These are phyloP conservation scores for Teleopsis dalmanni DNA, from an alignment of 1,140 invertebrate species.

Conservation along the genomic window DNA sequence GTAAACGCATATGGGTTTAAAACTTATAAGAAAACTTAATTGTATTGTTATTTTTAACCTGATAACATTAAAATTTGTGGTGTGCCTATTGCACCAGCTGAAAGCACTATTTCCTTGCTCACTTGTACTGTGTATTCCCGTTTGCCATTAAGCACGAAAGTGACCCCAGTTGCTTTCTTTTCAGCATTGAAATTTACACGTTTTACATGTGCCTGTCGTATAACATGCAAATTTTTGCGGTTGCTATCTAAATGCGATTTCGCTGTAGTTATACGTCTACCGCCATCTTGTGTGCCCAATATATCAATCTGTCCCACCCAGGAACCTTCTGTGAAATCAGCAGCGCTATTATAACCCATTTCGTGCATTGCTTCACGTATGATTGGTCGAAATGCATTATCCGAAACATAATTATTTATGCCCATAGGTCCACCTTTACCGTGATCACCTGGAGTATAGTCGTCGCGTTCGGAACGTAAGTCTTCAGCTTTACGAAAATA, in stretches of 20 bases:
- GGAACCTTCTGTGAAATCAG: conserved; percentile 50
- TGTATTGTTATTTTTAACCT: conserved; percentile 18
- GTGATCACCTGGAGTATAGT: conserved; percentile 50
- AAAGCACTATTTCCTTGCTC: conserved; percentile 46
- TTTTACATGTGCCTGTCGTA: conserved; percentile 68
- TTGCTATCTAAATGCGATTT: conserved; percentile 55
- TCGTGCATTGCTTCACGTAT: conserved; percentile 41
- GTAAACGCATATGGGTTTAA: neutral
- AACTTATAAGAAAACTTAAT: neutral
- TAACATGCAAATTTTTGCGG: conserved; percentile 64
- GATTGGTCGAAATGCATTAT: conserved; percentile 42
- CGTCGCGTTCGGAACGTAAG: conserved; percentile 47
- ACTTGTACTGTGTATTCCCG: conserved; percentile 29
- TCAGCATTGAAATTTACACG: conserved; percentile 64
- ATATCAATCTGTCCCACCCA: conserved; percentile 49
- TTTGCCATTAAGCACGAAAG: conserved; percentile 60
- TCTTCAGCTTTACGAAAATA: conserved; percentile 64
- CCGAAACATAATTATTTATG: conserved; percentile 49
- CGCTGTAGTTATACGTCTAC: conserved; percentile 52
- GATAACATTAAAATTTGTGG: conserved; percentile 57
- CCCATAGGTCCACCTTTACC: conserved; percentile 52
- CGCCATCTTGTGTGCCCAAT: conserved; percentile 46
- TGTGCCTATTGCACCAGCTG: conserved; percentile 49
- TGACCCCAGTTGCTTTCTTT: conserved; percentile 65
- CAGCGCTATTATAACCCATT: conserved; percentile 41